Percentiles rank a stretch among this genome's conserved stretches.
phyloP scores from a whole-genome alignment of 2,113 vertebrate genomes.

The Eurystomus gularis region DNA sequence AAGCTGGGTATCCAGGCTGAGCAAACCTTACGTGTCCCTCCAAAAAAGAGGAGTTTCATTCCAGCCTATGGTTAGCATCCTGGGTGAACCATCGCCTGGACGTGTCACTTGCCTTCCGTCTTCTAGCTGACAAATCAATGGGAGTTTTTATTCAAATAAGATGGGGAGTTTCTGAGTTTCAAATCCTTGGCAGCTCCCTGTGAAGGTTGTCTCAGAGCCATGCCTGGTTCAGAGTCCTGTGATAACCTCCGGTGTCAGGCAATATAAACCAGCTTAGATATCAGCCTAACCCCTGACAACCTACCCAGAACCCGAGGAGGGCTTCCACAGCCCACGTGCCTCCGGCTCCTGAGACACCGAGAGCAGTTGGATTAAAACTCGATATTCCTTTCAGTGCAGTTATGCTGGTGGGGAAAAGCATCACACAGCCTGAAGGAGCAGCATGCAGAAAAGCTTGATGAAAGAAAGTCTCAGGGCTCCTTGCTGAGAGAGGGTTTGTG shows the following conservation, averaged over 20 bases:
- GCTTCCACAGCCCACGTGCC: not conserved
- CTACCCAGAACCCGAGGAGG: not conserved
- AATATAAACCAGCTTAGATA: not conserved
- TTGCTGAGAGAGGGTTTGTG: not conserved
- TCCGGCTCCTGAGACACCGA: not conserved
- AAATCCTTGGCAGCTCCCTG: not conserved
- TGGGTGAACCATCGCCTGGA: not conserved
- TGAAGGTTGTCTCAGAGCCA: rapidly evolving
- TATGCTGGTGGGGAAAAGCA: not conserved
- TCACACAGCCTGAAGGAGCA: not conserved
- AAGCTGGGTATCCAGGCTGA: not conserved
- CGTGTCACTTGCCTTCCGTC: rapidly evolving
- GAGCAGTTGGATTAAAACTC: not conserved
- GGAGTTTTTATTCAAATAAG: not conserved
- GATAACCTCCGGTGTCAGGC: not conserved
- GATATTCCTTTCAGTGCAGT: not conserved
- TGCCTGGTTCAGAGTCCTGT: not conserved
- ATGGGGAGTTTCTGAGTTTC: not conserved
- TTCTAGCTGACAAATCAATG: not conserved
- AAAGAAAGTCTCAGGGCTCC: not conserved
- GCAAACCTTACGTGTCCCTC: not conserved
- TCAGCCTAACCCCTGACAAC: not conserved
- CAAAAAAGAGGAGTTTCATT: not conserved
- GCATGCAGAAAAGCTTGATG: not conserved
- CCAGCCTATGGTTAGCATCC: not conserved